Conservation (phyloP, 2,113 vertebrate genomes). For the Morone chrysops region DNA sequence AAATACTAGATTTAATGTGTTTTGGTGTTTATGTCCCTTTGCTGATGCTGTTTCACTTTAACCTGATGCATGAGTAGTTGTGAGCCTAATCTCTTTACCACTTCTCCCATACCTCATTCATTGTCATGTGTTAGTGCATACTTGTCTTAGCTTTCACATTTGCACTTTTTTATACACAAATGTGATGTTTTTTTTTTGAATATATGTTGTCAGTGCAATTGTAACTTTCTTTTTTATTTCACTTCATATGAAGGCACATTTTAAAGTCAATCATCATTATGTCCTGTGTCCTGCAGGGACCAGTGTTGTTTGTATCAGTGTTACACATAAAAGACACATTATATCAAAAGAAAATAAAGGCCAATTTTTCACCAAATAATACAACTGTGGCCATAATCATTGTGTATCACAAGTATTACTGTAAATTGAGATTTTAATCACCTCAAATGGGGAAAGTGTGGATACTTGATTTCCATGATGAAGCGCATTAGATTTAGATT, state of each 20-base stretch:
- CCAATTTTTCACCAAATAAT: slow-evolving; percentile 72
- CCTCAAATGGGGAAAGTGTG: not conserved
- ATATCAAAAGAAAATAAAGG: slow-evolving; percentile 78
- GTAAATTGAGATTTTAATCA: slow-evolving; percentile 6
- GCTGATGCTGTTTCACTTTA: slow-evolving; percentile 71
- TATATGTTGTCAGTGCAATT: slow-evolving; percentile 74
- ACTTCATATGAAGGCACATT: slow-evolving; percentile 72
- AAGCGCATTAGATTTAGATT: not conserved
- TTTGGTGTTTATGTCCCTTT: slow-evolving; percentile 15
- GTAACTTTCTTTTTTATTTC: slow-evolving; percentile 72
- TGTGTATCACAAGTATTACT: slow-evolving; percentile 61
- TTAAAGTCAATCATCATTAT: slow-evolving; percentile 54
- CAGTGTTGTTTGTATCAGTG: slow-evolving; percentile 75
- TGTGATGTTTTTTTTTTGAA: slow-evolving; percentile 65
- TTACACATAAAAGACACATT: slow-evolving; percentile 50
- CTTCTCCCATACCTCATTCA: slow-evolving; percentile 74
- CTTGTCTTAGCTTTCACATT: slow-evolving; percentile 79
- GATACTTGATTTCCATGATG: not conserved
- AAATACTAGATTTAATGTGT: not conserved
- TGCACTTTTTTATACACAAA: slow-evolving; percentile 75
- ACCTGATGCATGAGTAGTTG: slow-evolving; percentile 73
- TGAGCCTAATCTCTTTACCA: slow-evolving; percentile 65
- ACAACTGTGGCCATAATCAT: slow-evolving; percentile 74
- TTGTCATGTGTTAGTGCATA: slow-evolving; percentile 65
- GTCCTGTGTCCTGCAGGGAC: slow-evolving; percentile 58